Conservation (phyloP, 2,113 vertebrate species). For the Zosterops hypoxanthus region DNA sequence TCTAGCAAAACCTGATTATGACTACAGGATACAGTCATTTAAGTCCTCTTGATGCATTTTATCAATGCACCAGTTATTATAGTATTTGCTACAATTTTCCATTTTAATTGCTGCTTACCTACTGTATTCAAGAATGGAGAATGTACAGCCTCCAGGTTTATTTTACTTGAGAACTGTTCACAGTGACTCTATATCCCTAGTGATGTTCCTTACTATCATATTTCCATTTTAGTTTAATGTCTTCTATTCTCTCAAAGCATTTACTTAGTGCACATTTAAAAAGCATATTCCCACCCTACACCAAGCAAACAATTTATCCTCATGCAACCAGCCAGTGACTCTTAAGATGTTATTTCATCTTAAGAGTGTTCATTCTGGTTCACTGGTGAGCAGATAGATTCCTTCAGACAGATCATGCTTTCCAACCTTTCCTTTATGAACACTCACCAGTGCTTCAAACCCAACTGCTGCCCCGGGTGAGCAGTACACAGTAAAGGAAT, state of each 20-base stretch:
- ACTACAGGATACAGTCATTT: not conserved
- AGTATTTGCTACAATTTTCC: not conserved
- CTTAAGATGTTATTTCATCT: not conserved
- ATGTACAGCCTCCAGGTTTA: not conserved
- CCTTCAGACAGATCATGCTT: constrained; percentile 7
- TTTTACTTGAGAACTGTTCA: not conserved
- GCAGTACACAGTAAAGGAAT: not conserved
- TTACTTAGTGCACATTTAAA: not conserved
- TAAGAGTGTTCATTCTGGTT: not conserved
- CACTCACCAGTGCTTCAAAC: not conserved
- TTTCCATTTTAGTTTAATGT: constrained; percentile 10
- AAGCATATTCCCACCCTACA: not conserved
- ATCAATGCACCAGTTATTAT: not conserved
- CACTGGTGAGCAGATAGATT: constrained; percentile 6
- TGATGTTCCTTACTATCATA: not conserved
- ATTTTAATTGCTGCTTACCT: not conserved
- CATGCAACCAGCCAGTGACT: not conserved
- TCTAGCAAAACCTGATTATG: not conserved
- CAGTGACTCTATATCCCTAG: not conserved
- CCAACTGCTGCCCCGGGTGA: not conserved
- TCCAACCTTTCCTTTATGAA: constrained; percentile 24
- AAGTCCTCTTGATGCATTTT: not conserved
- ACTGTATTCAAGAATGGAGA: not conserved
- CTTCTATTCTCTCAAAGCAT: not conserved
- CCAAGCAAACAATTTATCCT: constrained; percentile 20